Base-by-base conservation (phyloP, 2,888 invertebrate species). In the Oeneis ivallda region DNA sequence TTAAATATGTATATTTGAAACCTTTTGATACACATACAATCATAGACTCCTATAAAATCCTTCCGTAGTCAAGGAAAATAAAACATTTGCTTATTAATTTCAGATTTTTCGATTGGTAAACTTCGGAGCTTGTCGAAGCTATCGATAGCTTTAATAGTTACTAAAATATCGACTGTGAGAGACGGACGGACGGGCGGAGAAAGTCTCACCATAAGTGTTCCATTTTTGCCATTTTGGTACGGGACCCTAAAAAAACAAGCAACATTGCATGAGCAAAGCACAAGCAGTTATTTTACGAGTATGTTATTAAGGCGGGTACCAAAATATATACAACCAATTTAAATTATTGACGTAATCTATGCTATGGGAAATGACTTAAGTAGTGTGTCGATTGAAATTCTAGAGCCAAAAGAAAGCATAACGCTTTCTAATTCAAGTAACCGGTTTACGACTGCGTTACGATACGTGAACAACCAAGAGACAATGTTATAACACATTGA, bases 361-460 rank as follows among this genome's bases (percentile, higher is more conserved):
- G 1, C 7, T 49, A 53, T 15, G 37, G 15, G 7, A 17, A 11
- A 37, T 19, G 19, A 13, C 39, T 4, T 9, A 17, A n/a, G 17
- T 15, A 17, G 15, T 17, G 39, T 41, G 56, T 13, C 8, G 19
- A 56, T 56, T 56, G 56, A 41, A 60, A 56, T 64, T 67, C 41
- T 37, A 37, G 41, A 52, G 34, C 49, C 17, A 63, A 53, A 70
- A 49, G 65, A 65, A 67, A 70, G 65, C 63, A 68, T 64, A 63
- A 63, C 67, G 53, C 69, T 69, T 69, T 69, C 69, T 63, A 56
- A 65, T 59, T 56, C 53, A 50, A 43, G 10, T 15, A 59, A 68
- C 70, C 65, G 67, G 70, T 68, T 62, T 54, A 39, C 47, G 34
- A 32, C 43, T 8, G 37, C 39, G 17, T 49, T 19, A 17, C 49